Evolutionary conservation across 2,797 vertebrate genomes (phyloP).

Genomic region (Numenius phaeopus): DNA sequence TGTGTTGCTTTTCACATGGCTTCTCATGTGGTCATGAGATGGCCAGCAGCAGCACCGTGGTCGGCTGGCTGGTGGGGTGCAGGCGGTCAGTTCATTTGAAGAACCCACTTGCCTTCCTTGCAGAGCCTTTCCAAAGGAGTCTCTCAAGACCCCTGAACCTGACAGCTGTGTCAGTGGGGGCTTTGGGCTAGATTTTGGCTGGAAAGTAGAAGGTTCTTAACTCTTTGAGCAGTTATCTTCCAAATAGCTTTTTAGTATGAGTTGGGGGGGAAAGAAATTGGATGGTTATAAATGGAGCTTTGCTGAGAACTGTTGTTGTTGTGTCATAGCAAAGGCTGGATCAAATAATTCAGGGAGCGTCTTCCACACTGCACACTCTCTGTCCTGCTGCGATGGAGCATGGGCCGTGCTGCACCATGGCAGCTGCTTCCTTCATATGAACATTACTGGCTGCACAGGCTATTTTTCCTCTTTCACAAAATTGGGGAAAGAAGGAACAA

Average conservation of each 20-base stretch:
- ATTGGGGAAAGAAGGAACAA: not conserved
- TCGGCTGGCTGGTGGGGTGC: not conserved
- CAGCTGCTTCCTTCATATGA: not conserved
- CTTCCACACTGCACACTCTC: fast-evolving
- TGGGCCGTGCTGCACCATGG: not conserved
- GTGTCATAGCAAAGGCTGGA: not conserved
- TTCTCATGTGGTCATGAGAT: not conserved
- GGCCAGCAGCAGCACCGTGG: not conserved
- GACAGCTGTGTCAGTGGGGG: not conserved
- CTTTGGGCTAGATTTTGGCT: not conserved
- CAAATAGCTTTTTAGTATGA: not conserved
- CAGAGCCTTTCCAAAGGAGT: not conserved
- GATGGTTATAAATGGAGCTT: not conserved
- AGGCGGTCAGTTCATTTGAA: fast-evolving
- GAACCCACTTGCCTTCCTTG: not conserved
- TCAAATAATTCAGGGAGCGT: not conserved
- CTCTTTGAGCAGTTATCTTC: not conserved
- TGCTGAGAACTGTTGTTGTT: not conserved
- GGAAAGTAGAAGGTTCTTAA: not conserved
- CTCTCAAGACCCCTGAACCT: not conserved
- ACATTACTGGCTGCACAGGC: not conserved
- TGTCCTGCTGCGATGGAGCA: not conserved
- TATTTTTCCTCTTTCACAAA: not conserved
- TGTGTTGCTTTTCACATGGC: not conserved
- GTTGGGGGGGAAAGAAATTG: not conserved